Evolutionary conservation across 2,888 invertebrate species (phyloP).

Genomic region (Stenotaenia linearis): DNA sequence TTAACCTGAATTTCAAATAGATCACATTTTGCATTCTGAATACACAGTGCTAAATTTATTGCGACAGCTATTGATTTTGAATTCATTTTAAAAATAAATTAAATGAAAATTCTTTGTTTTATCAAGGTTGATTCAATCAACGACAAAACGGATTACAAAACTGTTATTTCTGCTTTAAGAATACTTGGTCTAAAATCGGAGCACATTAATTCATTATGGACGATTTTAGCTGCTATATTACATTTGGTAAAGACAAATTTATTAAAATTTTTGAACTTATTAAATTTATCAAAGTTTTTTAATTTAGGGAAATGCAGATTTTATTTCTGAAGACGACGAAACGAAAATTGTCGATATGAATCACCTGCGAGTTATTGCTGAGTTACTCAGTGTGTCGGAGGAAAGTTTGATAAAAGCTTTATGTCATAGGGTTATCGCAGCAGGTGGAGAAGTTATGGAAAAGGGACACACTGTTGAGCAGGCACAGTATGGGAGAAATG

Average conservation of each 20-base stretch:
- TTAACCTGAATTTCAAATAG: neutral
- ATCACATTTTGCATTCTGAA: neutral
- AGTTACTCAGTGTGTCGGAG: constrained; percentile 60
- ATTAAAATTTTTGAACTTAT: neutral
- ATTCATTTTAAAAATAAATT: no score
- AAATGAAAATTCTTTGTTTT: neutral
- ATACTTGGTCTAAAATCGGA: constrained; percentile 70
- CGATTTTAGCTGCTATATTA: constrained; percentile 79
- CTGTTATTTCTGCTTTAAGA: constrained; percentile 74
- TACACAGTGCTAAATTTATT: neutral
- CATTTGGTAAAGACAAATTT: constrained; percentile 65
- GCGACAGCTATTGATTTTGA: neutral
- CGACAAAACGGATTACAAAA: constrained; percentile 75
- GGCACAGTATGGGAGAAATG: constrained; percentile 83
- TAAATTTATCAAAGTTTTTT: constrained; percentile 16
- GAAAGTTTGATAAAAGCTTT: constrained; percentile 67
- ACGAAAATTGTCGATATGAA: constrained; percentile 53
- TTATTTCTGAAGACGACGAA: constrained; percentile 56
- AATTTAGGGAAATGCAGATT: constrained; percentile 58
- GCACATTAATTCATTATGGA: constrained; percentile 82
- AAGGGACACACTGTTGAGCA: constrained; percentile 81
- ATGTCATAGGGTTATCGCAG: constrained; percentile 82
- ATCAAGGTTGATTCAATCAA: constrained; percentile 60
- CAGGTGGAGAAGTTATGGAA: constrained; percentile 84
- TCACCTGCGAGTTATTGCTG: constrained; percentile 53